phyloP scores from a whole-genome alignment of 2,888 invertebrate species.

The Idaea aversata region DNA sequence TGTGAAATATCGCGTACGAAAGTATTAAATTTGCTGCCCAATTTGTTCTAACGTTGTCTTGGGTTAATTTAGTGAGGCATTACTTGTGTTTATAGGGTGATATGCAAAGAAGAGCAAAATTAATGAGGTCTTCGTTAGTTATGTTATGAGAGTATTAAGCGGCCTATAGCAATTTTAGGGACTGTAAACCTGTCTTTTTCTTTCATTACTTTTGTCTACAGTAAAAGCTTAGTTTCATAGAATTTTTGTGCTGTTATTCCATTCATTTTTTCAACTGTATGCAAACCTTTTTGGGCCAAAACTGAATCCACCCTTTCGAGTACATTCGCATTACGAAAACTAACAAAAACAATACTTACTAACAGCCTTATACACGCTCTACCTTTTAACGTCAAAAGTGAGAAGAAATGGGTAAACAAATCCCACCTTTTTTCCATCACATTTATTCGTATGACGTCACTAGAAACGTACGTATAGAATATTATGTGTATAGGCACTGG shows the following conservation, averaged over 20 bases:
- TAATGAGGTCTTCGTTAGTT: background rate
- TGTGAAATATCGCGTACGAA: constrained; percentile 11
- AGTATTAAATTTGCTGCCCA: background rate
- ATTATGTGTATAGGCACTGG: too few relatives aligned
- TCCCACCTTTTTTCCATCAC: constrained; percentile 80
- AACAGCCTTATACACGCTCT: constrained; percentile 40
- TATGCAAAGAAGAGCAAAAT: background rate
- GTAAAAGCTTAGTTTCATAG: too few relatives aligned
- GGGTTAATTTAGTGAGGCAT: background rate
- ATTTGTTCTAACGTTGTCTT: background rate
- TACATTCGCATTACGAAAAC: constrained; percentile 34
- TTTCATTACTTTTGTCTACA: too few relatives aligned
- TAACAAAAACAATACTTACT: constrained; percentile 50
- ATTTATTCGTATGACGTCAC: constrained; percentile 75
- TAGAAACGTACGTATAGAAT: constrained; percentile 49
- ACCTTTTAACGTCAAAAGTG: constrained; percentile 80
- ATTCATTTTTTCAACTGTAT: background rate
- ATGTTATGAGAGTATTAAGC: too few relatives aligned
- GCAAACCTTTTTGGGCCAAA: background rate
- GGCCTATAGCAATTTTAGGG: too few relatives aligned
- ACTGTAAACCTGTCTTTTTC: too few relatives aligned
- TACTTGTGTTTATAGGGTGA: background rate
- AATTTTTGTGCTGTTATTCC: too few relatives aligned
- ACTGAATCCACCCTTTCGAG: background rate
- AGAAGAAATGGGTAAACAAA: constrained; percentile 81